Percentiles rank a stretch among this genome's conserved stretches.
phyloP scores from a whole-genome alignment of 1,140 invertebrate genomes.

The Nasonia vitripennis region DNA sequence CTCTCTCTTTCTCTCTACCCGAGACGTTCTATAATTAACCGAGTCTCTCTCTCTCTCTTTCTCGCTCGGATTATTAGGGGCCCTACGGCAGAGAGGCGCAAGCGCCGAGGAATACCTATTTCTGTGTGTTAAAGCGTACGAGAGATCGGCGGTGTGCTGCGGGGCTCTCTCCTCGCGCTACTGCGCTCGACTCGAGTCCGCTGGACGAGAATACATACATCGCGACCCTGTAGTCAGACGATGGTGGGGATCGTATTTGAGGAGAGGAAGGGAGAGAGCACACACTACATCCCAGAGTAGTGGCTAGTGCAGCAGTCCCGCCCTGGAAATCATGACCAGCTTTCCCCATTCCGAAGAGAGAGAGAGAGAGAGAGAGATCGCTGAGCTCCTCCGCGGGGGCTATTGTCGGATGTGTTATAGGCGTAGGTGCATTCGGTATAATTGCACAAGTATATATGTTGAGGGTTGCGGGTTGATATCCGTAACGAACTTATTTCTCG shows the following conservation, averaged over 20 bases:
- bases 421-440: background rate
- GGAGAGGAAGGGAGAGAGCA: no score
- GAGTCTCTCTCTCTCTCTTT: background rate
- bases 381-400: no score
- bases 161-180: background rate
- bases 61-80: slow-evolving; percentile 16
- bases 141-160: background rate
- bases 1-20: slow-evolving; percentile 26
- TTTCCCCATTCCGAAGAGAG: slow-evolving; percentile 35
- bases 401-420: no score
- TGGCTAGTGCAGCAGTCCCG: background rate
- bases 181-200: background rate
- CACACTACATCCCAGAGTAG: no score
- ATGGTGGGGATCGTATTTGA: no score
- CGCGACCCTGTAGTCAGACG: no score
- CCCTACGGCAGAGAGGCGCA: slow-evolving; percentile 26
- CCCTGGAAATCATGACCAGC: slow-evolving; percentile 49
- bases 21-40: background rate
- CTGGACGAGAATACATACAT: background rate
- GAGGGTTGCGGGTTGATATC: no score
- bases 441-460: no score
- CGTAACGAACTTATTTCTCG: no score
- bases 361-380: no score
- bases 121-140: background rate
- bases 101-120: background rate